Evolutionary conservation across 1,140 invertebrate genomes (phyloP), one percentile per base, ranked within the genome.

Genomic region (Eumaeus atala): DNA sequence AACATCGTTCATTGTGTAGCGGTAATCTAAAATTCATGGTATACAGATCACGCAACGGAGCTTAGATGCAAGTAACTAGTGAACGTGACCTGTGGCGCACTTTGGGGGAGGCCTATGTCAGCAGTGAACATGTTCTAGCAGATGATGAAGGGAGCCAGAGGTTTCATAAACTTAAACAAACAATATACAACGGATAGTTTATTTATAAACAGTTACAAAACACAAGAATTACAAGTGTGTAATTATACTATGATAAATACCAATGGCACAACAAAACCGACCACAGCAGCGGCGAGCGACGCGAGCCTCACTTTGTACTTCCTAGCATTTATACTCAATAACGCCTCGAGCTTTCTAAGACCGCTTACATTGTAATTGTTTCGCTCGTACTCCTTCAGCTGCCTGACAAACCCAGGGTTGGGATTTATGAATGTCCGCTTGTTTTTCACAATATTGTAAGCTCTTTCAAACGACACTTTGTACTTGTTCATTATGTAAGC

Each of bases 371-470:
- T 74, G 53, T 84, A 87, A 28, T 79, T 77, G 48, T 77, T 21
- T 34, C 64, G 61, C 11, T 84, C 57, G 56, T 82, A 87, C 72
- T 98, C 95, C 36, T 96, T 87, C 64, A 99, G 89, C 84, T 98
- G 97, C 9, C 94, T 96, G 93, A 99, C 97, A 87, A 99, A 99
- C 77, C 98, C 98, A 47, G 99, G 91, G 87, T 99, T 98, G 0
- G 97, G 97, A 48, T 96, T 97, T 66, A 99, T 98, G 77, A 98
- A 98, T 28, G 93, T 91, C 48, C 97, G 90, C 47, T 93, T 92
- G 47, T 90, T 90, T 76, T 97, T 96, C 36, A 98, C 96, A 70
- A 93, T 91, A 65, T 94, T 92, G 88, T 96, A 98, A 3, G 96
- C 96, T 67, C 98, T 95, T 21, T 95, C 90, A 90, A 97, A 95